Percentiles rank a stretch among this genome's conserved stretches.
Evolutionary conservation across 2,113 vertebrate species (phyloP).

Genomic region (Otolemur garnettii): DNA sequence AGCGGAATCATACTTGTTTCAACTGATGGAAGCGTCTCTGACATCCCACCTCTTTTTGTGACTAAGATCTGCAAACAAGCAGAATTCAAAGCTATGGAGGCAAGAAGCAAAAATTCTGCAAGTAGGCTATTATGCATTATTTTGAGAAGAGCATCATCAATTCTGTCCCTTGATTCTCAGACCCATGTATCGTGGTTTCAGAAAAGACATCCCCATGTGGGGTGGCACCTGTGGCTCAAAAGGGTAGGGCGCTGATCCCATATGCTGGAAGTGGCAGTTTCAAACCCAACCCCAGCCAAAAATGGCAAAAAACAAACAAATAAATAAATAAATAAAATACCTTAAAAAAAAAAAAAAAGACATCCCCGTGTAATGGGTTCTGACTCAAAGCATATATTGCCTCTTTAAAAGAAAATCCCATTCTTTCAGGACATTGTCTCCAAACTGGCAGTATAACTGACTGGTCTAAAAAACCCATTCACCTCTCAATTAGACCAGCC

Average conservation of each 20-base stretch:
- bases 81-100: neutral
- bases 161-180: neutral
- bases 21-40: neutral
- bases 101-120: neutral
- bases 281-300: no score
- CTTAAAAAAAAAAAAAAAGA: neutral
- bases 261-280: no score
- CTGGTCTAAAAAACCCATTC: neutral
- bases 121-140: neutral
- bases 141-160: neutral
- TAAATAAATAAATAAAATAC: no score
- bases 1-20: neutral
- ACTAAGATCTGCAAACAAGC: neutral
- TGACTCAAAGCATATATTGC: neutral
- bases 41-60: neutral
- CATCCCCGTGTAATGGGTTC: neutral
- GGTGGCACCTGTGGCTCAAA: no score
- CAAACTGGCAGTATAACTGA: neutral
- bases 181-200: neutral
- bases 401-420: neutral
- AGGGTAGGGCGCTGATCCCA: no score
- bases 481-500: neutral
- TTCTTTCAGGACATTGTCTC: neutral
- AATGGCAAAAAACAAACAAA: no score
- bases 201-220: neutral